Conservation (phyloP, 2,888 invertebrate species). For the Xiphydria camelus region DNA sequence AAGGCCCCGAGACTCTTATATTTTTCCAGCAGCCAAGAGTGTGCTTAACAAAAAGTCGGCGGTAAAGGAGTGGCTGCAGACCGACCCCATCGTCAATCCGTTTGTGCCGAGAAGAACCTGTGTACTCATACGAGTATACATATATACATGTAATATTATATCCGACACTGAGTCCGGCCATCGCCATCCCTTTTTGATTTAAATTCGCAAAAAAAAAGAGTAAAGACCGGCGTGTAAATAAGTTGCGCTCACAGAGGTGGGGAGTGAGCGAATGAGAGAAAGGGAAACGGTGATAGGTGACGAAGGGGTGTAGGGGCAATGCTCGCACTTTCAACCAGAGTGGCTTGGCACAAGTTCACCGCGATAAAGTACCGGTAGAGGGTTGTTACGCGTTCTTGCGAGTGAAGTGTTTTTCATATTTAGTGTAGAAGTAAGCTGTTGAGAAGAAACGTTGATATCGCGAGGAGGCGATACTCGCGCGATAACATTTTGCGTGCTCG, state of each 20-base stretch:
- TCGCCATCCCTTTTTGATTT: background rate
- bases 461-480: too few relatives aligned
- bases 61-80: background rate
- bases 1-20: background rate
- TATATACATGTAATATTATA: background rate
- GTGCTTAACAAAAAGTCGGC: background rate
- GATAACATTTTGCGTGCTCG: too few relatives aligned
- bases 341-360: background rate
- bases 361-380: conserved; percentile 8
- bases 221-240: conserved; percentile 1
- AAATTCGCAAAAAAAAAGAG: conserved; percentile 6
- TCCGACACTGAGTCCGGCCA: background rate
- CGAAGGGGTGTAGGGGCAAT: background rate
- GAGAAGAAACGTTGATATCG: too few relatives aligned
- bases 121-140: background rate
- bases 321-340: background rate
- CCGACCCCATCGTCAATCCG: background rate
- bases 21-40: background rate
- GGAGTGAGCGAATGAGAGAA: background rate
- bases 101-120: too few relatives aligned
- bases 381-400: conserved; percentile 9
- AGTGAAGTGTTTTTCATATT: conserved; percentile 7
- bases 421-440: conserved; percentile 1
- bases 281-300: background rate
- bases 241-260: background rate